Base-by-base conservation (phyloP, 2,113 vertebrate genomes). In the Forbesichthys agassizii region DNA sequence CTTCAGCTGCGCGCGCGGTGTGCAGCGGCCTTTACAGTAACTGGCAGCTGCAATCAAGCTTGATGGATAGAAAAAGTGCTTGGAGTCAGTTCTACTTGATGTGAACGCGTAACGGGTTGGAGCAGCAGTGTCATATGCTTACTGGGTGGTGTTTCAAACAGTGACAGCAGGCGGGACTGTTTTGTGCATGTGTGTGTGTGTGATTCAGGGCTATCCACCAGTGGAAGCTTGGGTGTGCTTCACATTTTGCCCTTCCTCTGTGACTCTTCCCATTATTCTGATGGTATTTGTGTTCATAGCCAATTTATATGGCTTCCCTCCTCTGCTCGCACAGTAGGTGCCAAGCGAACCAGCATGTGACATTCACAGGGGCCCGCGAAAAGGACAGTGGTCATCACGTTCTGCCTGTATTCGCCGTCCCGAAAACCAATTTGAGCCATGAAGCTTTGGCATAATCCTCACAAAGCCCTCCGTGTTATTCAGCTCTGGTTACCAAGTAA, bases 331-430 rank as follows among this genome's bases (percentile, higher is more conserved):
- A 70, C 33, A 47, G 54, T 66, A 62, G 63, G 71, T 84, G 88
- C 88, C 87, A 90, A 83, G 66, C 14, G 49, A 36, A 69, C 80
- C 85, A 84, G 84, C 83, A 77, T 88, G 87, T 88, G 87, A 90
- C 87, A 90, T 90, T 89, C 85, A 82, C 74, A 73, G 64, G 69
- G 69, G 65, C 75, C 74, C 48, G 13, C 33, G 68, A 33, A 84
- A 88, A 88, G 84, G 86, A 88, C 84, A 87, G 80, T 55, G 66
- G 78, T 70, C 76, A 51, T 53, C 55, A 48, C 59, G 55, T 72
- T 74, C 65, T 75, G 71, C 67, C 69, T 74, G 61, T 62, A 82
- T 76, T 77, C 84, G 81, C 11, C 63, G 72, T 82, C 68, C 79
- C 84, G 54, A 84, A 86, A 86, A 83, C 57, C 77, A 75, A 81